Percentiles rank a stretch among this genome's conserved stretches.
Evolutionary conservation across 2,113 vertebrate species (phyloP).

Genomic region (Hemibagrus wyckioides): DNA sequence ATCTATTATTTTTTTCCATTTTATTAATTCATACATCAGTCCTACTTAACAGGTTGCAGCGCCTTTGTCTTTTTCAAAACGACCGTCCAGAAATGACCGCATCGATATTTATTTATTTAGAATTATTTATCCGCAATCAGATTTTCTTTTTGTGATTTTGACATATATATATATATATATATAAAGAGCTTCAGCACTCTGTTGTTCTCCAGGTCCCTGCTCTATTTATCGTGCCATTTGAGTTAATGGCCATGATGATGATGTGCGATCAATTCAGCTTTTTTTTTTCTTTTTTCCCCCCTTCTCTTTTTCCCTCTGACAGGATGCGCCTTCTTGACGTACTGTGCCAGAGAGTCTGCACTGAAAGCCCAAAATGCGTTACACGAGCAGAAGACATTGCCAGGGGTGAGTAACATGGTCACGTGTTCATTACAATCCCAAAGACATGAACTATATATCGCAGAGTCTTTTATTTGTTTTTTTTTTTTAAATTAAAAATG

Average conservation of each 20-base stretch:
- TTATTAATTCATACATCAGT: neutral
- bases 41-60: neutral
- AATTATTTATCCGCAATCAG: neutral
- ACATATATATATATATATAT: too few species aligned
- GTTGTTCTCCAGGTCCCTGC: neutral
- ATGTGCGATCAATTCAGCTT: neutral
- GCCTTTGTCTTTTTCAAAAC: neutral
- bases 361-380: slow-evolving; percentile 80
- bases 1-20: neutral
- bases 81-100: neutral
- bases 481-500: neutral
- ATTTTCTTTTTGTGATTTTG: neutral
- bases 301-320: slow-evolving; percentile 27
- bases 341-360: slow-evolving; percentile 76
- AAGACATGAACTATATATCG: neutral
- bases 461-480: neutral
- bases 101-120: neutral
- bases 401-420: slow-evolving; percentile 69
- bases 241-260: slow-evolving; percentile 5
- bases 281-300: neutral
- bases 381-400: slow-evolving; percentile 79
- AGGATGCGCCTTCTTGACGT: slow-evolving; percentile 78
- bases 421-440: neutral
- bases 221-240: neutral
- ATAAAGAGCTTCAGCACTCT: neutral